These are phyloP conservation scores for Chionodraco myersi DNA, from an alignment of 2,113 vertebrate genomes.

Conservation along the genomic window DNA sequence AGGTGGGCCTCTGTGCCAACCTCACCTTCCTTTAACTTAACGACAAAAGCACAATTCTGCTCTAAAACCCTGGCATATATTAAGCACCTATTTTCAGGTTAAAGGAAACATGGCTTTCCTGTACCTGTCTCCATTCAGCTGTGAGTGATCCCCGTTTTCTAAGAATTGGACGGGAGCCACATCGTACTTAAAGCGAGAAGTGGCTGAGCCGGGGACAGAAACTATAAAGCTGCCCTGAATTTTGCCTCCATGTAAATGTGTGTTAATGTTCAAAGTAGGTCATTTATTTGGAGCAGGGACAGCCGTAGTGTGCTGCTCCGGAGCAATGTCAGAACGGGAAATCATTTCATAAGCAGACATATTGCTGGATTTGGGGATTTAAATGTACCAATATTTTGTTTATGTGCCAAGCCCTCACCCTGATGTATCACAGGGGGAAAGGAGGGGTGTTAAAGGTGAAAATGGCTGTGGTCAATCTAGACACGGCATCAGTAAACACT, in stretches of 20 bases:
- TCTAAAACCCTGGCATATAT: conserved; percentile 10
- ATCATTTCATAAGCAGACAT: conserved; percentile 74
- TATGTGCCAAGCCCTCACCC: conserved; percentile 41
- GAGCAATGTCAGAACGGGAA: conserved; percentile 69
- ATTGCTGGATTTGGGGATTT: conserved; percentile 72
- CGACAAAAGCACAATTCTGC: conserved; percentile 49
- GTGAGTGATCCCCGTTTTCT: conserved; percentile 54
- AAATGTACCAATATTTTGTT: conserved; percentile 58
- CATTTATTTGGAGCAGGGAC: conserved; percentile 83
- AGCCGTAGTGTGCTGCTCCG: conserved; percentile 66
- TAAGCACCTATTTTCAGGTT: conserved; percentile 36
- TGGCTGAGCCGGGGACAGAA: conserved; percentile 39
- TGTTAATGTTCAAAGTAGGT: conserved; percentile 83
- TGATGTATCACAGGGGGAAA: conserved; percentile 26
- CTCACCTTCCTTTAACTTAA: conserved; percentile 58
- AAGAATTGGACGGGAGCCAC: conserved; percentile 65
- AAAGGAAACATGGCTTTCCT: conserved; percentile 42
- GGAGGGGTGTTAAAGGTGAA: conserved; percentile 56
- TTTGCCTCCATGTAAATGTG: conserved; percentile 77
- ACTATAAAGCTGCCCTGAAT: conserved; percentile 55
- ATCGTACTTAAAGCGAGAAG: conserved; percentile 40
- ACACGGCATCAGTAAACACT: conserved; percentile 77
- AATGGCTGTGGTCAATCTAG: conserved; percentile 64
- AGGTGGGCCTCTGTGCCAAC: conserved; percentile 73
- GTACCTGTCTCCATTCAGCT: conserved; percentile 34